phyloP scores from a whole-genome alignment of 2,888 invertebrate genomes.

The Meliscaeva auricollis region DNA sequence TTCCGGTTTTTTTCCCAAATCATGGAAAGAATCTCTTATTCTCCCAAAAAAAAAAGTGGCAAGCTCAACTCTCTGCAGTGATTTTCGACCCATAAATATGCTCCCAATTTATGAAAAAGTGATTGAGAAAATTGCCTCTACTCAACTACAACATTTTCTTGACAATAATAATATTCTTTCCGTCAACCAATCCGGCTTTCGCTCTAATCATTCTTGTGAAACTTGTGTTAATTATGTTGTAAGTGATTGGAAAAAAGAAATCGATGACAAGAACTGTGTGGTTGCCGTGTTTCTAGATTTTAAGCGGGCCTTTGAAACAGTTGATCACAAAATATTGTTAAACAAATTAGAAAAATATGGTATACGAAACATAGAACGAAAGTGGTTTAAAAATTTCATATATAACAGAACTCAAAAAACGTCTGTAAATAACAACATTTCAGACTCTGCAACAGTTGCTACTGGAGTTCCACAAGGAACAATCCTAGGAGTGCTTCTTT shows the following conservation, averaged over 20 bases:
- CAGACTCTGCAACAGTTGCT: not conserved
- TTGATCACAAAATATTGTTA: not conserved
- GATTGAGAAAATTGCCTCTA: too few relatives aligned
- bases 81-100: not conserved
- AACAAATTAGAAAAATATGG: too few relatives aligned
- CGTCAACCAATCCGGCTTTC: not conserved
- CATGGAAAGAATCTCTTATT: not conserved
- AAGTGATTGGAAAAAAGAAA: not conserved
- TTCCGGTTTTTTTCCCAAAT: not conserved
- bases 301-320: constrained; percentile 5
- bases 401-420: not conserved
- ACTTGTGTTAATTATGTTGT: too few relatives aligned
- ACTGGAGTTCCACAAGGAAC: constrained; percentile 3
- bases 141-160: not conserved
- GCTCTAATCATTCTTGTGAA: not conserved
- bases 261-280: constrained; percentile 3
- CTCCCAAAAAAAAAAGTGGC: too few relatives aligned
- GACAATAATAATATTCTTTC: constrained; percentile 4
- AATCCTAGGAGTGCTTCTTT: not conserved
- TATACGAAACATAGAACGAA: not conserved
- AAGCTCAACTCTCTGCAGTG: not conserved
- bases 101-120: not conserved
- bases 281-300: not conserved
- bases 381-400: not conserved
- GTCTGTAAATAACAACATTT: not conserved